Evolutionary conservation across 1,140 invertebrate genomes (phyloP).

Genomic region (Aphaenogaster rudis): DNA sequence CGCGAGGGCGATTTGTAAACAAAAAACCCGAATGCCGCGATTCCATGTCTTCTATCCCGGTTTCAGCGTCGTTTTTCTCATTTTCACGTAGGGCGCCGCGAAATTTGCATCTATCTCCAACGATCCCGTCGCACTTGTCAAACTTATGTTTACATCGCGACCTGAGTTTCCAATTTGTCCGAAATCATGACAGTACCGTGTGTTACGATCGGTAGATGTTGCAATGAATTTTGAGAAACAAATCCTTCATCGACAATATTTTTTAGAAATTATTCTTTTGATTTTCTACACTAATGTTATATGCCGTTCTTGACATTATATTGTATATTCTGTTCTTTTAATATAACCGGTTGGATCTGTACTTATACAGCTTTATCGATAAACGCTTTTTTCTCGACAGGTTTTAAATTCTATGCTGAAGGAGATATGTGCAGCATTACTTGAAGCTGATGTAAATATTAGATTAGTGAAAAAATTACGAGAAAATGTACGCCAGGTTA

Average conservation of each 20-base stretch:
- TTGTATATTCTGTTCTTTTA: slow-evolving; percentile 56
- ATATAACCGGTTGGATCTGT: background rate
- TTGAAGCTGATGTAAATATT: slow-evolving; percentile 99
- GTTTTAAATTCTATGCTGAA: slow-evolving; percentile 99
- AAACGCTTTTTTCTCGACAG: slow-evolving; percentile 85
- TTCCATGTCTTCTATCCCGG: background rate
- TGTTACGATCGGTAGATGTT: background rate
- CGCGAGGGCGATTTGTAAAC: slow-evolving; percentile 22
- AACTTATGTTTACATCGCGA: slow-evolving; percentile 24
- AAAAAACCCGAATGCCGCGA: background rate
- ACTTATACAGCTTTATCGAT: background rate
- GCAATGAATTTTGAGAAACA: background rate
- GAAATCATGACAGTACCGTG: background rate
- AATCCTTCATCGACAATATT: background rate
- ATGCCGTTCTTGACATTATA: background rate
- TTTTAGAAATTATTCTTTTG: background rate
- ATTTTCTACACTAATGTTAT: background rate
- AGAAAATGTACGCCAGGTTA: slow-evolving; percentile 99
- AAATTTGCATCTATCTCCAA: background rate
- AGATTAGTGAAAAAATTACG: slow-evolving; percentile 97
- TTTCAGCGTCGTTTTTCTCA: background rate
- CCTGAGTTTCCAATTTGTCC: background rate
- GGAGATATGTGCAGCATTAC: slow-evolving; percentile 98
- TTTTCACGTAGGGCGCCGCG: too few species aligned
- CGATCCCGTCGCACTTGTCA: background rate